Evolutionary conservation across 1,140 invertebrate genomes (phyloP).

Genomic region (Nylanderia fulva): DNA sequence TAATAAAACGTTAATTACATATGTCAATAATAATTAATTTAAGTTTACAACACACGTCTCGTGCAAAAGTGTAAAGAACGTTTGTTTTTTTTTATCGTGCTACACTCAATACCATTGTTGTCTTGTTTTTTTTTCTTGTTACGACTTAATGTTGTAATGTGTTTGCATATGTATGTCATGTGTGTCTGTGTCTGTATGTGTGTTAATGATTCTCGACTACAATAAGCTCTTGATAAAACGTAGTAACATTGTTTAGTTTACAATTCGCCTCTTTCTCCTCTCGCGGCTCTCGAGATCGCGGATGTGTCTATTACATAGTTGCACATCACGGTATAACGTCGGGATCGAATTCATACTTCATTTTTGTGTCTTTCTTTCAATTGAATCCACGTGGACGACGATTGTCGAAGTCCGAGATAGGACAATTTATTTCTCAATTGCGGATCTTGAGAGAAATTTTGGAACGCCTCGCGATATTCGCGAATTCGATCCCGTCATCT

Average conservation of each 20-base stretch:
- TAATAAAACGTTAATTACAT: constrained; percentile 86
- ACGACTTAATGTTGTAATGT: constrained; percentile 76
- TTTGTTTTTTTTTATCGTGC: constrained; percentile 77
- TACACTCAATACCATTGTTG: constrained; percentile 76
- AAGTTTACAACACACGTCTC: constrained; percentile 85
- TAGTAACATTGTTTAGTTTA: constrained; percentile 86
- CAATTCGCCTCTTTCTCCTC: constrained; percentile 75
- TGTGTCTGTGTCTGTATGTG: constrained; percentile 20
- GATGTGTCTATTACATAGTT: constrained; percentile 82
- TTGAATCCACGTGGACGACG: neutral
- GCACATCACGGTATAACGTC: constrained; percentile 78
- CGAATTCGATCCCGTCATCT: constrained; percentile 80
- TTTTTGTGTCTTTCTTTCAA: too few relatives aligned
- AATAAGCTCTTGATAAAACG: constrained; percentile 87
- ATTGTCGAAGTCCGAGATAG: constrained; percentile 32
- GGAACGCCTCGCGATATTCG: neutral
- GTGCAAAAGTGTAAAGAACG: constrained; percentile 86
- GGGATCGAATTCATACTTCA: constrained; percentile 79
- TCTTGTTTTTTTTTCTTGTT: constrained; percentile 74
- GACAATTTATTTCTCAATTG: constrained; percentile 28
- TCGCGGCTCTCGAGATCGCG: constrained; percentile 78
- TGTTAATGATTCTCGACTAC: constrained; percentile 86
- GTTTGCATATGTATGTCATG: neutral
- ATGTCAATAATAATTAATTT: constrained; percentile 82
- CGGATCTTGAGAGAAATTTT: constrained; percentile 22